Percentiles rank a stretch among this genome's conserved stretches.
phyloP scores from a whole-genome alignment of 2,888 invertebrate species.

The Xestoiulus laeticollis region DNA sequence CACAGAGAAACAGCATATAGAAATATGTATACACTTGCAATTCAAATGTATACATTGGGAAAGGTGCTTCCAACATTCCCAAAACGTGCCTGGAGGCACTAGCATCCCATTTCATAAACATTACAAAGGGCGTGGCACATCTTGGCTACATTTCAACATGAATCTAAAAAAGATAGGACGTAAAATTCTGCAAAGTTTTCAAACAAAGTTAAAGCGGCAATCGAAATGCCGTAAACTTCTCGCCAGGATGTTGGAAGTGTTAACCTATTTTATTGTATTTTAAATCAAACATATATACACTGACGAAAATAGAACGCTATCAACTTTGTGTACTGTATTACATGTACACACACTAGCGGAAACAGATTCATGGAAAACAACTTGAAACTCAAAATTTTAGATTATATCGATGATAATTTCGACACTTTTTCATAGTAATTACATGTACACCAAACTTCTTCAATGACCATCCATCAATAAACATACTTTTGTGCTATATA shows the following conservation, averaged over 20 bases:
- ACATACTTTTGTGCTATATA: too few relatives aligned
- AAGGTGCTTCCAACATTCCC: not conserved
- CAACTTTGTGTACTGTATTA: not conserved
- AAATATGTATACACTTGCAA: not conserved
- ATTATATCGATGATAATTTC: too few relatives aligned
- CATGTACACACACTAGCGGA: too few relatives aligned
- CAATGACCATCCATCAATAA: too few relatives aligned
- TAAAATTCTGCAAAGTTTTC: not conserved
- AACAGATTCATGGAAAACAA: too few relatives aligned
- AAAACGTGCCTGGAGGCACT: not conserved
- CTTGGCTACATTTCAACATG: not conserved
- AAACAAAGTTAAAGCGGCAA: not conserved
- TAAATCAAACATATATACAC: not conserved
- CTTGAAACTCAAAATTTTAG: too few relatives aligned
- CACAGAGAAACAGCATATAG: not conserved
- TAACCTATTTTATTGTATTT: not conserved
- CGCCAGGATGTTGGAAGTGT: not conserved
- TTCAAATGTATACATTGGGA: not conserved
- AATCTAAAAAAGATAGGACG: not conserved
- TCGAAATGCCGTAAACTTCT: not conserved
- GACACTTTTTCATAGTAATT: too few relatives aligned
- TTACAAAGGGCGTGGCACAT: not conserved
- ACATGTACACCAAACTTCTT: too few relatives aligned
- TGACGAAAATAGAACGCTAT: not conserved
- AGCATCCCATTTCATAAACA: not conserved